These are phyloP conservation scores for Harpagifer antarcticus DNA, from an alignment of 2,797 vertebrate genomes.

Conservation along the genomic window DNA sequence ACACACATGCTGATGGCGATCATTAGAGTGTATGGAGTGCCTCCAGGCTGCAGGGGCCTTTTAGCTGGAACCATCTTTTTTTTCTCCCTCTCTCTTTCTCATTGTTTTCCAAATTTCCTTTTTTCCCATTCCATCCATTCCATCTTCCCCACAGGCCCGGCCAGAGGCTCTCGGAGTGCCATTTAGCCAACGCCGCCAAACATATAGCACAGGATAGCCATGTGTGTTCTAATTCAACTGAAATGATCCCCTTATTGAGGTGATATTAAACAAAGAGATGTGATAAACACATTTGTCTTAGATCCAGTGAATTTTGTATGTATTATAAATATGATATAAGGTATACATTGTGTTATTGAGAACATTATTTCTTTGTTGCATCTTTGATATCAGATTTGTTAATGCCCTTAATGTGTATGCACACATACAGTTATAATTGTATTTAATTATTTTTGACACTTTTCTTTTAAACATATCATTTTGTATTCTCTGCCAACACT, in stretches of 20 bases:
- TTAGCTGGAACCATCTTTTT: constrained; percentile 78
- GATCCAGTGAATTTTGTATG: no score
- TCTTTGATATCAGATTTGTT: neutral
- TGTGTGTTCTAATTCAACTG: constrained; percentile 15
- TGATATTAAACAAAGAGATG: neutral
- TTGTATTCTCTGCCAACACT: neutral
- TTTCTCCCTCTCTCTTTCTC: constrained; percentile 50
- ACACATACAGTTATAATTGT: neutral
- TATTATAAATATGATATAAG: neutral
- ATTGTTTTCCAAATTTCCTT: constrained; percentile 72
- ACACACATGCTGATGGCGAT: constrained; percentile 56
- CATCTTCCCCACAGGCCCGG: constrained; percentile 32
- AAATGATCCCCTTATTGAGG: neutral
- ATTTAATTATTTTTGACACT: no score
- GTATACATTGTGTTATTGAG: neutral
- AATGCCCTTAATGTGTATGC: neutral
- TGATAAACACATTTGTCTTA: no score
- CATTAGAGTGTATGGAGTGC: constrained; percentile 76
- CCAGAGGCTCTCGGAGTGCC: constrained; percentile 52
- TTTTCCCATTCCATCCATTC: constrained; percentile 9
- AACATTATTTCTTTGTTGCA: neutral
- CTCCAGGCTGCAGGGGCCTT: constrained; percentile 83
- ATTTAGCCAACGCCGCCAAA: constrained; percentile 54
- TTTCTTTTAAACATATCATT: no score
- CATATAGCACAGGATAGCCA: constrained; percentile 17